phyloP scores from a whole-genome alignment of 1,140 invertebrate genomes.

The Gryon sp. region DNA sequence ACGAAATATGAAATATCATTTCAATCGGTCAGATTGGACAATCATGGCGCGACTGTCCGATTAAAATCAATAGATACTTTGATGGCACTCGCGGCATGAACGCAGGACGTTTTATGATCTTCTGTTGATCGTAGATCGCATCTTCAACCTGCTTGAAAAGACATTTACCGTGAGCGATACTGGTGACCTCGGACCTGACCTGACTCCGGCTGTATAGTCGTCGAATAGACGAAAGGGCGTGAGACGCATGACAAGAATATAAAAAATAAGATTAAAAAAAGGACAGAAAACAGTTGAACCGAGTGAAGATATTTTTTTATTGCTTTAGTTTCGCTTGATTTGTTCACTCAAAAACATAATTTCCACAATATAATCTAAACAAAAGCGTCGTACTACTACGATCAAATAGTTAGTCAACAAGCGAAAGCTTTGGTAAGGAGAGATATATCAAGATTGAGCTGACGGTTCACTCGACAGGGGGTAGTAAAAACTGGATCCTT shows the following conservation, averaged over 20 bases:
- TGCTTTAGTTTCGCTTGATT: slow-evolving; percentile 62
- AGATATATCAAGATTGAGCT: slow-evolving; percentile 76
- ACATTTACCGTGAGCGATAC: slow-evolving; percentile 47
- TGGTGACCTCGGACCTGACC: slow-evolving; percentile 67
- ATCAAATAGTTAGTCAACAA: slow-evolving; percentile 66
- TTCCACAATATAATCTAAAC: slow-evolving; percentile 73
- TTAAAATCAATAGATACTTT: slow-evolving; percentile 54
- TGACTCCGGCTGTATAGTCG: slow-evolving; percentile 55
- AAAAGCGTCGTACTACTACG: too few relatives aligned
- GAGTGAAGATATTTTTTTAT: too few relatives aligned
- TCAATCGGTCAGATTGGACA: slow-evolving; percentile 52
- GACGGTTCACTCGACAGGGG: slow-evolving; percentile 71
- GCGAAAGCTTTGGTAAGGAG: slow-evolving; percentile 67
- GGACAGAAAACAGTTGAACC: slow-evolving; percentile 63
- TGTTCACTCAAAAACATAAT: slow-evolving; percentile 62
- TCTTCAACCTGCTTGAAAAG: slow-evolving; percentile 51
- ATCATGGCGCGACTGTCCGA: slow-evolving; percentile 39
- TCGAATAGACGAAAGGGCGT: slow-evolving; percentile 35
- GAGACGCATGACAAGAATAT: slow-evolving; percentile 55
- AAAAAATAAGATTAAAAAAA: too few relatives aligned
- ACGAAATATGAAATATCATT: slow-evolving; percentile 50
- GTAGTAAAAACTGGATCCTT: slow-evolving; percentile 76
- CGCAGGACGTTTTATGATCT: slow-evolving; percentile 52
- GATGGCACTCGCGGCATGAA: slow-evolving; percentile 22
- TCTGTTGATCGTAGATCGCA: slow-evolving; percentile 53